Conservation (phyloP, 2,888 invertebrate genomes). For the Epirrita christyi region DNA sequence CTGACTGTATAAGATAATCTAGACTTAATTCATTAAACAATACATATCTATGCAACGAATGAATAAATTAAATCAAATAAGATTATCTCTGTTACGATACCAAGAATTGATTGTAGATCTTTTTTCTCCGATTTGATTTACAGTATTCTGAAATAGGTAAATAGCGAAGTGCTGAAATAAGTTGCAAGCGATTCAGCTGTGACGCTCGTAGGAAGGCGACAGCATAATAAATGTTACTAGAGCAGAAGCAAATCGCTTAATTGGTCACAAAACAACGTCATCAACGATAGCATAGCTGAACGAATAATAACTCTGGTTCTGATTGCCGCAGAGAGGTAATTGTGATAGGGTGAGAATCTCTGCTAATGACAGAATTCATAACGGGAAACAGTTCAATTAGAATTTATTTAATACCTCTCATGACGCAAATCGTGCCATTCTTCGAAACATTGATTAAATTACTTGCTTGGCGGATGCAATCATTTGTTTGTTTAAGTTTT, state of each 20-base stretch:
- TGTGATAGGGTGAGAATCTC: slow-evolving; percentile 1
- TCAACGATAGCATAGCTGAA: slow-evolving; percentile 9
- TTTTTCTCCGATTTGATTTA: too few species aligned
- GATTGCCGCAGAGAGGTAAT: background rate
- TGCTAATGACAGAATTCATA: slow-evolving; percentile 18
- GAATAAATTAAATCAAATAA: too few species aligned
- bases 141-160: too few species aligned
- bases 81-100: too few species aligned
- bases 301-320: slow-evolving; percentile 3
- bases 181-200: too few species aligned
- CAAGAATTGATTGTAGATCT: too few species aligned
- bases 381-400: slow-evolving; percentile 9
- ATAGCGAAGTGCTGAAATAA: too few species aligned
- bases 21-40: too few species aligned
- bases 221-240: background rate
- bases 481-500: slow-evolving; percentile 29
- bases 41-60: too few species aligned
- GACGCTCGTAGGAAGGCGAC: too few species aligned
- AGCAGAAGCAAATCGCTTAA: slow-evolving; percentile 1
- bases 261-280: slow-evolving; percentile 4
- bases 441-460: slow-evolving; percentile 28
- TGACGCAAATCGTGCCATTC: slow-evolving; percentile 25
- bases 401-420: slow-evolving; percentile 7
- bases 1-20: too few species aligned
- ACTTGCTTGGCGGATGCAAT: slow-evolving; percentile 31